phyloP scores from a whole-genome alignment of 2,113 vertebrate species.

The Seriola dumerili region DNA sequence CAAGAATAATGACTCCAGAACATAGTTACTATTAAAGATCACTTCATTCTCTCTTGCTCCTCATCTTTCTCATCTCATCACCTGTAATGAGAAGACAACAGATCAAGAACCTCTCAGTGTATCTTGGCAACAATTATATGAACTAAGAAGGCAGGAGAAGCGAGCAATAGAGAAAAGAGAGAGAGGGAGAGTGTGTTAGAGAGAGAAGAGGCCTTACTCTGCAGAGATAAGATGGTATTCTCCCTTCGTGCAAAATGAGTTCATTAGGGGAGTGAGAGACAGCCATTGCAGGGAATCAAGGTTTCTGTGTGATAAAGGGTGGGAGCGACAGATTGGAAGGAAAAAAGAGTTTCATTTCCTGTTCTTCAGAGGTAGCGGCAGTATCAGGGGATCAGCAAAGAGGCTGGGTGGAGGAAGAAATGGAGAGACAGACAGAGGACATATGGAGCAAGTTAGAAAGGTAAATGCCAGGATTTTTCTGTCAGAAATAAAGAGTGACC shows the following conservation, averaged over 20 bases:
- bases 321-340: constrained; percentile 54
- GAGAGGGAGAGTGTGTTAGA: constrained; percentile 14
- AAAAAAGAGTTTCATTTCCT: constrained; percentile 80
- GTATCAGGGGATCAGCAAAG: constrained; percentile 73
- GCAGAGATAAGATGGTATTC: constrained; percentile 79
- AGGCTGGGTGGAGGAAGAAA: constrained; percentile 42
- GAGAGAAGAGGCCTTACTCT: constrained; percentile 42
- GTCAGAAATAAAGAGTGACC: constrained; percentile 49
- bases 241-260: constrained; percentile 77
- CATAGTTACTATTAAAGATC: constrained; percentile 5
- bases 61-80: constrained; percentile 25
- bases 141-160: constrained; percentile 42
- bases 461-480: constrained; percentile 76
- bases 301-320: constrained; percentile 74
- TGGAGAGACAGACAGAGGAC: constrained; percentile 47
- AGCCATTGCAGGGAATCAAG: constrained; percentile 53
- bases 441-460: constrained; percentile 47
- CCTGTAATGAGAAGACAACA: constrained; percentile 58
- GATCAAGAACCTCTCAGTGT: constrained; percentile 47
- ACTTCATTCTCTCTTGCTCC: background rate
- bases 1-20: background rate
- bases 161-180: constrained; percentile 44
- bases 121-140: constrained; percentile 63
- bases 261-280: constrained; percentile 75
- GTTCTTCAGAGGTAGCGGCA: constrained; percentile 73